Percentiles rank a stretch among this genome's conserved stretches.
These are phyloP conservation scores for Manis pentadactyla DNA, from an alignment of 2,797 vertebrate species.

Conservation along the genomic window DNA sequence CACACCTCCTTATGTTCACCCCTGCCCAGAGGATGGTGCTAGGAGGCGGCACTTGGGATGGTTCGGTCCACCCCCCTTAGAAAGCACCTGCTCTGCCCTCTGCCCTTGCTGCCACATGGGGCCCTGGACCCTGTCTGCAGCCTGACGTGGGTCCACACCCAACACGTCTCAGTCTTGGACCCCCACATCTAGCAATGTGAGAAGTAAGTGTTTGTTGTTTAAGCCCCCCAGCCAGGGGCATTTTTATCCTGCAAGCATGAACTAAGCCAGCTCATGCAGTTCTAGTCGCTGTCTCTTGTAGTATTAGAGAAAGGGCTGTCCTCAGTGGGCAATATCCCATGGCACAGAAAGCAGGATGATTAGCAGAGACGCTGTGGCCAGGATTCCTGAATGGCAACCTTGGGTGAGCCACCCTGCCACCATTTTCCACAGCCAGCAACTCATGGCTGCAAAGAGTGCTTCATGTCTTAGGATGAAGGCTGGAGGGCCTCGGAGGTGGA, in stretches of 20 bases:
- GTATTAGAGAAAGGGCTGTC: not conserved
- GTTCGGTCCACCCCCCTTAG: accelerated
- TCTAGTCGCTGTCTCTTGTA: accelerated
- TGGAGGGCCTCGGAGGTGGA: accelerated
- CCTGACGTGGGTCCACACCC: accelerated
- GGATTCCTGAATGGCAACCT: not conserved
- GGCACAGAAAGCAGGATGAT: accelerated
- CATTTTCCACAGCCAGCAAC: not conserved
- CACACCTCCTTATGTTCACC: no score
- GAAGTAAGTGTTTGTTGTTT: accelerated
- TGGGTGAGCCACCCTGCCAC: not conserved
- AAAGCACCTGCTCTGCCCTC: not conserved
- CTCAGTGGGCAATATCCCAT: accelerated
- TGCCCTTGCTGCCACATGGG: accelerated
- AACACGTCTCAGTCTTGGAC: accelerated
- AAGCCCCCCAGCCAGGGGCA: not conserved
- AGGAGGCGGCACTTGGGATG: accelerated
- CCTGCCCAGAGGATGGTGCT: no score
- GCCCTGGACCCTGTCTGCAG: not conserved
- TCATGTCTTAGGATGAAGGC: accelerated
- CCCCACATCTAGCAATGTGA: no score
- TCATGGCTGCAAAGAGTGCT: accelerated
- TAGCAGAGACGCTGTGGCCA: not conserved
- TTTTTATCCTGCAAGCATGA: not conserved
- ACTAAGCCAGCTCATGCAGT: not conserved